Base-by-base conservation (phyloP, 2,797 vertebrate genomes). In the Sebastes vulpes region DNA sequence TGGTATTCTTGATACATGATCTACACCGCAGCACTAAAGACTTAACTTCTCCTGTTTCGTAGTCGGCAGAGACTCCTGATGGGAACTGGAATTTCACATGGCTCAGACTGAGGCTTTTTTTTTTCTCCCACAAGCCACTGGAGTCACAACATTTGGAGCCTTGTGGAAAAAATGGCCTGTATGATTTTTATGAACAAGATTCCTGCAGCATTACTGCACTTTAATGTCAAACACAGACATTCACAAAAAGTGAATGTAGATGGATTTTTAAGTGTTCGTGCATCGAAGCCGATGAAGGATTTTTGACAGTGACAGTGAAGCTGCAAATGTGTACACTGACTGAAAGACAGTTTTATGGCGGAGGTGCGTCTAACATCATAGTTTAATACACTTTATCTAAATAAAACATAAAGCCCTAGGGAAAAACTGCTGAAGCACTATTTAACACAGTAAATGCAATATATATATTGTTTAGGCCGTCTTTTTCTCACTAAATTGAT, bases 21-120 rank as follows among this genome's bases (percentile, higher is more conserved):
- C 93, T 67, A 54, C 88, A 71, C 85, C 71, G 46, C 87, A 83
- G 75, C 66, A 83, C 92, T 92, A 89, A 95, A 94, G 93, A 94
- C 92, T 94, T 81, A 83, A 85, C 84, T 82, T 92, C 90, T 95
- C 90, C 61, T 59, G 71, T 94, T 95, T 91, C 95, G 60, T 31
- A 67, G 89, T 77, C 75, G 10, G 65, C 86, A 65, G 75, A 83
- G 86, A 79, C 77, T 79, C 69, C 86, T 74, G 87, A 89, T 89
- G 86, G 86, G 89, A 93, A 93, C 91, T 90, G 89, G 88, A 92
- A 92, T 93, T 94, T 94, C 86, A 88, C 85, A 89, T 86, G 81
- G 89, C 89, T 86, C 65, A 73, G 81, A 50, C 84, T 87, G 78
- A 56, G 71, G 65, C 46, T 80, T 83, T 75, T 81, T 81, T 66